These are phyloP conservation scores for Epirrhoe tristata DNA, from an alignment of 2,888 invertebrate genomes.

Conservation along the genomic window DNA sequence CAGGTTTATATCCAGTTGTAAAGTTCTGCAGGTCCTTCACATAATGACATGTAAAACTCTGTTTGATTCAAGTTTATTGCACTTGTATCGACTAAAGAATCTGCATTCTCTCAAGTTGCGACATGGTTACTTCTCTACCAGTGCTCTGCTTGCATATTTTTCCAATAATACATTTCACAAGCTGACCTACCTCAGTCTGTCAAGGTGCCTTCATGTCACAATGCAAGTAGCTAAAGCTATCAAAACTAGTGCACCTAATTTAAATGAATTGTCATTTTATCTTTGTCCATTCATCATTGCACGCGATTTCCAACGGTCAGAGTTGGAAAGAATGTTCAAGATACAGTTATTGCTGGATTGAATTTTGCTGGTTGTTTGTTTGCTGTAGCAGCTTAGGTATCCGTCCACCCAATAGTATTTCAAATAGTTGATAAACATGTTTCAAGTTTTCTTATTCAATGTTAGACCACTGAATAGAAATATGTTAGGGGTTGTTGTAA, in stretches of 20 bases:
- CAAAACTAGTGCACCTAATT: constrained; percentile 78
- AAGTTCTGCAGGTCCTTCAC: constrained; percentile 73
- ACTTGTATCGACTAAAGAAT: constrained; percentile 75
- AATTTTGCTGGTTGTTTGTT: constrained; percentile 36
- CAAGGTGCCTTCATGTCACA: constrained; percentile 79
- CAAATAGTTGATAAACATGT: constrained; percentile 15
- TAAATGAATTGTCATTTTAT: constrained; percentile 80
- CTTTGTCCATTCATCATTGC: constrained; percentile 80
- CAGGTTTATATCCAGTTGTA: constrained; percentile 75
- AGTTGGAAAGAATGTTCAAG: constrained; percentile 79
- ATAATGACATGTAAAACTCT: constrained; percentile 83
- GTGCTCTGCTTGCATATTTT: constrained; percentile 79
- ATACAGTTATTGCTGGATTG: constrained; percentile 81
- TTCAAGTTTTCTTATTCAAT: background rate
- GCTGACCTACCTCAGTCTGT: constrained; percentile 78
- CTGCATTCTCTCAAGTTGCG: constrained; percentile 79
- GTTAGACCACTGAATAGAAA: constrained; percentile 4
- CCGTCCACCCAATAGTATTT: constrained; percentile 50
- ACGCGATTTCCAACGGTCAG: constrained; percentile 75
- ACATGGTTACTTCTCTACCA: constrained; percentile 82
- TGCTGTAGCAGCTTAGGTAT: constrained; percentile 36
- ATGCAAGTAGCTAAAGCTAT: constrained; percentile 80
- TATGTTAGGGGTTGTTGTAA: constrained; percentile 20
- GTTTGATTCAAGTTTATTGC: constrained; percentile 81
- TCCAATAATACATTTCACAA: constrained; percentile 79